Conservation (phyloP, 2,113 vertebrate genomes). For the Chlamydotis undulata region DNA sequence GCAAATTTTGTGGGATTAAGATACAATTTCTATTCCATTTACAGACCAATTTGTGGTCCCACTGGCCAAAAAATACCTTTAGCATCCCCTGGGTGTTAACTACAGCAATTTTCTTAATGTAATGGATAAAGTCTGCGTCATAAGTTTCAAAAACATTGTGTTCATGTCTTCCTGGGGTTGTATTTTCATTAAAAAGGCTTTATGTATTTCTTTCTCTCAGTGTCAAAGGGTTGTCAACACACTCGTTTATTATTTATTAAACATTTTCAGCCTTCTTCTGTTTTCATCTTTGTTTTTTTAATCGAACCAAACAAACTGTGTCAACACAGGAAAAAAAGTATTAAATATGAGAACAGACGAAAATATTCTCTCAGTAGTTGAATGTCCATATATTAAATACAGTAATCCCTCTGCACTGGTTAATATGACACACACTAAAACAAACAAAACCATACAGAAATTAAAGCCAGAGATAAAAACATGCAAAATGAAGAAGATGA, state of each 20-base stretch:
- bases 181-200: neutral
- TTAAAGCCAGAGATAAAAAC: neutral
- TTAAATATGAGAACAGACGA: neutral
- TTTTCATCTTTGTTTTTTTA: constrained; percentile 2
- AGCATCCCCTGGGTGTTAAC: neutral
- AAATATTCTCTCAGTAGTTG: neutral
- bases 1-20: neutral
- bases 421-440: neutral
- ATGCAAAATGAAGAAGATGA: neutral
- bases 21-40: neutral
- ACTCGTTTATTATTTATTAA: constrained; percentile 14
- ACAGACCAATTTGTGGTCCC: neutral
- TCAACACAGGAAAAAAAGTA: neutral
- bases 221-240: constrained; percentile 5
- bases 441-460: neutral
- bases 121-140: neutral
- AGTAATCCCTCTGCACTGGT: neutral
- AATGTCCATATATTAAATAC: neutral
- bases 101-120: neutral
- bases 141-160: neutral
- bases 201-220: neutral
- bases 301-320: neutral
- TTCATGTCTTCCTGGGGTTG: neutral
- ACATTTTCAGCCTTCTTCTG: neutral
- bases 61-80: neutral